Evolutionary conservation across 2,888 invertebrate genomes (phyloP).

Genomic region (Callinectes sapidus): DNA sequence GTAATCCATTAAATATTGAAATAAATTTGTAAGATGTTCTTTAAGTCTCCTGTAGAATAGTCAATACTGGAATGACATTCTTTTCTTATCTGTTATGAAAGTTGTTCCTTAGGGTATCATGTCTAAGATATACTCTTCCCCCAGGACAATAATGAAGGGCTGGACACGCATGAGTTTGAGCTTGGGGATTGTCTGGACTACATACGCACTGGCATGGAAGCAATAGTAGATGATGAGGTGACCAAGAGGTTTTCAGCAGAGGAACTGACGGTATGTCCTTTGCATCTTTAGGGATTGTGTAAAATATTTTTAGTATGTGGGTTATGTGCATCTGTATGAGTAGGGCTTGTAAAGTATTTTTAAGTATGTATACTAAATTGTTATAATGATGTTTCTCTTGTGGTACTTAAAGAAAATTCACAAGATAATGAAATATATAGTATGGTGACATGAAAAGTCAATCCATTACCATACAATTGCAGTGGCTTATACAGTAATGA

Average conservation of each 20-base stretch:
- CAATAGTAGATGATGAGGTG: slow-evolving; percentile 98
- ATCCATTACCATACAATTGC: not conserved
- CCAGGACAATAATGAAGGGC: slow-evolving; percentile 52
- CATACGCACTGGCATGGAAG: slow-evolving; percentile 94
- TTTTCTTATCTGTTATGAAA: not conserved
- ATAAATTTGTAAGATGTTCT: not conserved
- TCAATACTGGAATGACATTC: not conserved
- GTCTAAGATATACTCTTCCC: not conserved
- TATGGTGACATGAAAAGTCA: not conserved
- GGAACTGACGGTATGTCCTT: slow-evolving; percentile 82
- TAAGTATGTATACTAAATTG: not conserved
- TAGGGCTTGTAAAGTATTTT: not conserved
- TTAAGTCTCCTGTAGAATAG: not conserved
- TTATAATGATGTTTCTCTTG: not conserved
- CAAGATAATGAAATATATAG: not conserved
- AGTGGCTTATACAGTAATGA: not conserved
- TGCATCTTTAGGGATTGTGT: too few species aligned
- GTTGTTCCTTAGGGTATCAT: not conserved
- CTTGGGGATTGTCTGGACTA: slow-evolving; percentile 81
- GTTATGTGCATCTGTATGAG: not conserved
- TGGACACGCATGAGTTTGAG: slow-evolving; percentile 65
- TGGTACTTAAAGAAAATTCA: not conserved
- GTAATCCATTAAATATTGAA: not conserved
- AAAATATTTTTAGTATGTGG: not conserved
- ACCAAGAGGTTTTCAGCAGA: slow-evolving; percentile 98